Conservation (phyloP, 2,888 invertebrate genomes). For the Melanostoma scalare region DNA sequence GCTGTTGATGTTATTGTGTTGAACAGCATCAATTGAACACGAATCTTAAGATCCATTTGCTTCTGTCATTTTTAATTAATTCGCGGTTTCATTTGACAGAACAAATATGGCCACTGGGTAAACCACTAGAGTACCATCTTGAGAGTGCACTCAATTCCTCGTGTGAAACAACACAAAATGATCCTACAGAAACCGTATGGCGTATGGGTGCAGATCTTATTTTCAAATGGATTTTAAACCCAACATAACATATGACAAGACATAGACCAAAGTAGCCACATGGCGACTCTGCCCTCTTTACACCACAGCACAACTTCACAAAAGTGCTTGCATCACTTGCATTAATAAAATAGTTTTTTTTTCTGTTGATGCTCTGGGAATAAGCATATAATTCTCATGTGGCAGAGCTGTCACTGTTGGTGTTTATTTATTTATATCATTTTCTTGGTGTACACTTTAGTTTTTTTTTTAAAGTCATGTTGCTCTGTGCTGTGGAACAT, state of each 20-base stretch:
- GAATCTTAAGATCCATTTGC: slow-evolving; percentile 34
- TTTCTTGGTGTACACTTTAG: slow-evolving; percentile 7
- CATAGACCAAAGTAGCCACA: slow-evolving; percentile 54
- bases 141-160: slow-evolving; percentile 32
- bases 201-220: slow-evolving; percentile 21
- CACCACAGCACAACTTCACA: slow-evolving; percentile 41
- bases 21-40: slow-evolving; percentile 46
- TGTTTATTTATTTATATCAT: slow-evolving; percentile 8
- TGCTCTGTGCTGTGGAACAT: slow-evolving; percentile 27
- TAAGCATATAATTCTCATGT: slow-evolving; percentile 57
- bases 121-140: slow-evolving; percentile 1
- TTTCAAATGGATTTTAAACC: slow-evolving; percentile 43
- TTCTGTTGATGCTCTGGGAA: slow-evolving; percentile 1
- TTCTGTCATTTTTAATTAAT: slow-evolving; percentile 48
- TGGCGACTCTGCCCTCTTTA: slow-evolving; percentile 54
- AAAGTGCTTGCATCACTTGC: slow-evolving; percentile 38
- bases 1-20: slow-evolving; percentile 29
- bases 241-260: slow-evolving; percentile 38
- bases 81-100: slow-evolving; percentile 56
- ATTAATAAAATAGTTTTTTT: slow-evolving; percentile 24
- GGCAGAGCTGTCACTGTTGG: slow-evolving; percentile 37
- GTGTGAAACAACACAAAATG: slow-evolving; percentile 30
- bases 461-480: slow-evolving; percentile 31
- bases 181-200: slow-evolving; percentile 21
- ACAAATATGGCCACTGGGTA: slow-evolving; percentile 21